Evolutionary conservation across 2,113 vertebrate species (phyloP), one percentile per base, ranked within the genome.

Genomic region (Castor canadensis): DNA sequence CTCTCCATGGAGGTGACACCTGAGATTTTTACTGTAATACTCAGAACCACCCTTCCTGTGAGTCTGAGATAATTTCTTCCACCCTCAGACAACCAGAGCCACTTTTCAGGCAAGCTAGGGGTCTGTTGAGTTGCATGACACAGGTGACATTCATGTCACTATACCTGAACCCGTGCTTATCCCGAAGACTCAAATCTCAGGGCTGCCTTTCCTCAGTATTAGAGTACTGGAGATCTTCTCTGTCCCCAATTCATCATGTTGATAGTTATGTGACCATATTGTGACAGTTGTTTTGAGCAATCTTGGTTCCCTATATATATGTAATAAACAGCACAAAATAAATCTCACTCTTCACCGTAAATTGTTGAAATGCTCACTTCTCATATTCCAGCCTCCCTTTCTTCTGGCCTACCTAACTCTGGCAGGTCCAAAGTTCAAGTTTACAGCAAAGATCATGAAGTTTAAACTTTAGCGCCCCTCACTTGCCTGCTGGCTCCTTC

Each of bases 381-480:
- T 72, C 47, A 71, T 64, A 80, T 30, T n/a, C 38, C 64, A 81
- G 82, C 13, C n/a, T 82, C 17, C 20, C 17, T 16, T 6, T 47
- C 9, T 28, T 19, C 16, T 67, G 58, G 64, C 35, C 71, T 7
- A 35, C 15, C 38, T 76, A 80, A 90, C n/a, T 6, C 43, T 35
- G 22, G 52, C 9, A 24, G 38, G 91, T 87, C 81, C 90, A 90
- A 92, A 95, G 81, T 93, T 95, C 83, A 87, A 75, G 69, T 91
- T 87, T 79, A 84, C 49, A 56, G 69, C 43, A 28, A 92, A 92
- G 64, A 54, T 77, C 69, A 28, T n/a, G 38, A 89, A 40, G 49
- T 88, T 88, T 93, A 73, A 89, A 52, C 77, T 89, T 52, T 15
- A 10, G 77, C 1, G 30, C 24, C 64, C 40, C 77, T 89, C 62